Evolutionary conservation across 2,797 vertebrate genomes (phyloP).

Genomic region (Iguana delicatissima): DNA sequence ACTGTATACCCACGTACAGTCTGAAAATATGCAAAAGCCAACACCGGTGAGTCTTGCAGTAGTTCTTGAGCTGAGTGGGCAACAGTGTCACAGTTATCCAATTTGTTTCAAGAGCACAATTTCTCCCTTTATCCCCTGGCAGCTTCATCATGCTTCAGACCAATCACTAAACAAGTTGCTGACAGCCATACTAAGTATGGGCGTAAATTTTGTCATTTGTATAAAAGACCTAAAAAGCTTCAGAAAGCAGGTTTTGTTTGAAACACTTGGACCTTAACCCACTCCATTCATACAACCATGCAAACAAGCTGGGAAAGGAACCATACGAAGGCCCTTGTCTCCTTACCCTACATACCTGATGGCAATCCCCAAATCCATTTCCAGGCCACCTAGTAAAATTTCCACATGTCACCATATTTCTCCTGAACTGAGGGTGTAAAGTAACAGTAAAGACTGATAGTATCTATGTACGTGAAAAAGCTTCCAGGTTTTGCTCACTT

Average conservation of each 20-base stretch:
- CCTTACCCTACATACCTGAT: not conserved
- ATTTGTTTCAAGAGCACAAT: constrained; percentile 27
- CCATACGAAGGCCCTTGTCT: not conserved
- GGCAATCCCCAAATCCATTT: not conserved
- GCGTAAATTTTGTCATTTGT: constrained; percentile 40
- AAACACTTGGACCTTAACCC: constrained; percentile 39
- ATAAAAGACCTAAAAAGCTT: constrained; percentile 12
- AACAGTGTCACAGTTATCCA: constrained; percentile 45
- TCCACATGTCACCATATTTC: not conserved
- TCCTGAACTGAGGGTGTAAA: not conserved
- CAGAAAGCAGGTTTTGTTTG: constrained; percentile 26
- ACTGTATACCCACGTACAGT: constrained; percentile 57
- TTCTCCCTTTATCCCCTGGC: constrained; percentile 42
- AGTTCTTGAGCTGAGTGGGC: constrained; percentile 42
- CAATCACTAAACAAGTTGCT: constrained; percentile 52
- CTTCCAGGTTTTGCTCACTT: too few species aligned
- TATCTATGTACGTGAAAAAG: not conserved
- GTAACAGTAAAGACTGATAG: too few species aligned
- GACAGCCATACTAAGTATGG: constrained; percentile 42
- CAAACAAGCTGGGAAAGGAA: not conserved
- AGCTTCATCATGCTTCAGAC: constrained; percentile 45
- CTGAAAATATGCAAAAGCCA: constrained; percentile 19
- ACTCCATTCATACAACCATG: not conserved
- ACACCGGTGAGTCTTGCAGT: constrained; percentile 31
- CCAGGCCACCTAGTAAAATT: not conserved